phyloP scores from a whole-genome alignment of 2,113 vertebrate genomes.

The Peromyscus leucopus region DNA sequence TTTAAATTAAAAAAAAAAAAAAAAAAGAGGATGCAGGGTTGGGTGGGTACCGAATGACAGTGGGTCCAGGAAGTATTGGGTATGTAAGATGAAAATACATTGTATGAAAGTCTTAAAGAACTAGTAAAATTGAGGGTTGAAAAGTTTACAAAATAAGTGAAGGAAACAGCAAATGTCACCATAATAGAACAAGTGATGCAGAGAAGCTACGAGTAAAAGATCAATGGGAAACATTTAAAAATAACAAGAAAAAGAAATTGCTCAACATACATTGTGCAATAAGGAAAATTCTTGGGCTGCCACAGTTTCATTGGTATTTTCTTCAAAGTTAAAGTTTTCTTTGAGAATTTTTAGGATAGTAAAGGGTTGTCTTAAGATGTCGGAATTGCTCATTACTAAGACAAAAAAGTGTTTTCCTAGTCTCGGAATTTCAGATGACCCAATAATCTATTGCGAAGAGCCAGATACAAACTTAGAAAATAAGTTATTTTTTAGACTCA shows the following conservation, averaged over 20 bases:
- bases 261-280: neutral
- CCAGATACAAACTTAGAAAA: neutral
- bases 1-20: neutral
- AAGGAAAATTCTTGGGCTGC: neutral
- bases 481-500: neutral
- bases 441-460: neutral
- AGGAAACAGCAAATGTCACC: neutral
- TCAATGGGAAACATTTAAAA: neutral
- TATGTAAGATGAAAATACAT: neutral
- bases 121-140: neutral
- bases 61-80: neutral
- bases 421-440: neutral
- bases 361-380: neutral
- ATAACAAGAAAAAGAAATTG: neutral
- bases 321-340: neutral
- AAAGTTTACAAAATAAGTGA: neutral
- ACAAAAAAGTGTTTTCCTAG: neutral
- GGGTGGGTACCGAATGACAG: neutral
- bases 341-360: neutral
- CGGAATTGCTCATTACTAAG: neutral
- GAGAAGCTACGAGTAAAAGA: neutral
- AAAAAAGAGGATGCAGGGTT: neutral
- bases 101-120: neutral
- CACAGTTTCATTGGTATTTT: neutral
- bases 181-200: neutral